Conservation (phyloP, 2,797 vertebrate genomes). For the Ctenopoma kingsleyae region DNA sequence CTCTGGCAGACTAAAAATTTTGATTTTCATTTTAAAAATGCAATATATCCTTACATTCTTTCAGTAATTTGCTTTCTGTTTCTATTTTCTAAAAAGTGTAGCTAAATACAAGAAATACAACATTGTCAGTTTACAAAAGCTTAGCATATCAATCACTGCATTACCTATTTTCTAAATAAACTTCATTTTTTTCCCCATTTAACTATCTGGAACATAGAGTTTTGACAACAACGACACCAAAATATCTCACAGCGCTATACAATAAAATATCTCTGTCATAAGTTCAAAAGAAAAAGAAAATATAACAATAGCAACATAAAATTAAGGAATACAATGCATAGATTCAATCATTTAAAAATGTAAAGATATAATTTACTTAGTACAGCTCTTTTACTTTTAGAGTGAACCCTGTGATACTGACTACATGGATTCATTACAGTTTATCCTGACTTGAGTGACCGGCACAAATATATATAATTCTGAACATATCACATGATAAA, state of each 20-base stretch:
- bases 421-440: constrained; percentile 78
- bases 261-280: constrained; percentile 91
- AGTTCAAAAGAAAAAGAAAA: constrained; percentile 86
- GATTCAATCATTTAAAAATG: constrained; percentile 91
- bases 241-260: constrained; percentile 96
- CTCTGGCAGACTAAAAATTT: constrained; percentile 79
- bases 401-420: constrained; percentile 77
- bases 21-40: constrained; percentile 78
- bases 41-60: constrained; percentile 60
- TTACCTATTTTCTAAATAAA: constrained; percentile 92
- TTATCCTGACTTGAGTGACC: constrained; percentile 83
- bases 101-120: constrained; percentile 86
- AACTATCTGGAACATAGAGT: constrained; percentile 90
- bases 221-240: constrained; percentile 89
- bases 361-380: constrained; percentile 89
- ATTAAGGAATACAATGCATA: constrained; percentile 94
- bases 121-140: constrained; percentile 93
- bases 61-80: constrained; percentile 73
- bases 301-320: constrained; percentile 87
- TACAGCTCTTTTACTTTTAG: constrained; percentile 78
- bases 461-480: constrained; percentile 78
- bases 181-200: constrained; percentile 84
- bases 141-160: constrained; percentile 90
- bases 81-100: constrained; percentile 84
- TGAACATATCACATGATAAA: constrained; percentile 76